phyloP scores from a whole-genome alignment of 2,797 vertebrate genomes.

The Danio aesculapii region DNA sequence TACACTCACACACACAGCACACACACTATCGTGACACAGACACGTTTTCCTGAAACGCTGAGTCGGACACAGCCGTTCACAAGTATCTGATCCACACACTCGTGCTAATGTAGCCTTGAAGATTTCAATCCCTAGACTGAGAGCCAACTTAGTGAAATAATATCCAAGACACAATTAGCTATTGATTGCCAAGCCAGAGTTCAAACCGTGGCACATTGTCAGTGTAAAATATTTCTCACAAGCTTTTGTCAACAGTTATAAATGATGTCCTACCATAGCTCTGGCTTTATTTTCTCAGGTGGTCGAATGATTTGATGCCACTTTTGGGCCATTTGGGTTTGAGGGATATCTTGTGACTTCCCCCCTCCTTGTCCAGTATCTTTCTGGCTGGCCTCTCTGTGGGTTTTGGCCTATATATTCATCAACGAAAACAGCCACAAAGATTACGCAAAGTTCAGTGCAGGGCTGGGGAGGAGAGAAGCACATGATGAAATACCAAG shows the following conservation, averaged over 20 bases:
- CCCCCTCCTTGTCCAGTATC: conserved; percentile 56
- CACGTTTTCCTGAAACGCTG: conserved; percentile 60
- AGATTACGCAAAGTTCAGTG: conserved; percentile 76
- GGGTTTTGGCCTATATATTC: conserved; percentile 65
- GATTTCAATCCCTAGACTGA: conserved; percentile 27
- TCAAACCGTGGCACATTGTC: neutral
- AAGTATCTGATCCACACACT: conserved; percentile 56
- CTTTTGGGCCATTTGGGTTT: conserved; percentile 68
- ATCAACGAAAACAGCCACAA: conserved; percentile 68
- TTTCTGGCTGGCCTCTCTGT: conserved; percentile 55
- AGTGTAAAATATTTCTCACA: neutral
- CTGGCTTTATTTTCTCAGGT: conserved; percentile 10
- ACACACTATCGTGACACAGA: neutral
- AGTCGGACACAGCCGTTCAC: conserved; percentile 26
- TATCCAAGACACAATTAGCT: no score
- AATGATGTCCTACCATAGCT: neutral
- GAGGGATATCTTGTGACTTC: conserved; percentile 73
- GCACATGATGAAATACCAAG: conserved; percentile 73
- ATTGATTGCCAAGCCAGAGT: no score
- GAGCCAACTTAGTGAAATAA: neutral
- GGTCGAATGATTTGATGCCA: conserved; percentile 23
- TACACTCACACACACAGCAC: no score
- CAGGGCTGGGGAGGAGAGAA: conserved; percentile 52
- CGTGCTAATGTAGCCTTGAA: conserved; percentile 74
- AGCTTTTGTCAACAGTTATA: conserved; percentile 10